phyloP scores from a whole-genome alignment of 2,113 vertebrate genomes.

The Furnarius figulus region DNA sequence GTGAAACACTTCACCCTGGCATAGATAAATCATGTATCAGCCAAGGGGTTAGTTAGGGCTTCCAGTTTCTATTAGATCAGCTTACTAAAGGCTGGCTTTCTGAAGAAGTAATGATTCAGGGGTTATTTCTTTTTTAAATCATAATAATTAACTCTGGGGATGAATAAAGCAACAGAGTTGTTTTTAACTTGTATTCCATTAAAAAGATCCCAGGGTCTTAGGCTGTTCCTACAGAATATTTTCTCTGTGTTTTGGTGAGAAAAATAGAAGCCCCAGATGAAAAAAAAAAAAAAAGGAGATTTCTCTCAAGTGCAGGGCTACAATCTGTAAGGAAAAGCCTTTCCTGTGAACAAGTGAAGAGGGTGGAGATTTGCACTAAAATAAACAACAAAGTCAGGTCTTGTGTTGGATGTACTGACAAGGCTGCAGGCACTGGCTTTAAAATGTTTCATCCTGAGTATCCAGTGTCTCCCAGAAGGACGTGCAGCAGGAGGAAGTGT shows the following conservation, averaged over 20 bases:
- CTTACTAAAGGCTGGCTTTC: background rate
- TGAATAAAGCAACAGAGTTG: background rate
- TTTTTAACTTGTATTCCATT: background rate
- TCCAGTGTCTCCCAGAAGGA: conserved; percentile 81
- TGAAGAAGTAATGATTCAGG: background rate
- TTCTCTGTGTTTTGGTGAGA: background rate
- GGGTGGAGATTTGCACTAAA: conserved; percentile 38
- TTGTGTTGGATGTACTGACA: conserved; percentile 64
- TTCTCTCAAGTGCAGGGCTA: background rate
- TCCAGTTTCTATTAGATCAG: conserved; percentile 10
- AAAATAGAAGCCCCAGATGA: background rate
- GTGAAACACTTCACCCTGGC: conserved; percentile 30
- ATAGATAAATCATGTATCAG: conserved; percentile 52
- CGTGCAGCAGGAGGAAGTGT: conserved; percentile 73
- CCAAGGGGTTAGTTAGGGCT: background rate
- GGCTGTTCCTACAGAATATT: background rate
- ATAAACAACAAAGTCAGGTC: conserved; percentile 68
- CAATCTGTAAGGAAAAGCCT: background rate
- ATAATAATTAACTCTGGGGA: background rate
- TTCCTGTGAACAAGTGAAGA: conserved; percentile 74
- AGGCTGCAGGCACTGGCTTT: conserved; percentile 47
- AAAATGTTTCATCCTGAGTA: conserved; percentile 69
- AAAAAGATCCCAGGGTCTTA: background rate
- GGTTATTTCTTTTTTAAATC: background rate
- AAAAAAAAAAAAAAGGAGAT: background rate